These are phyloP conservation scores for Athalia rosae DNA, from an alignment of 2,888 invertebrate genomes.

Conservation along the genomic window DNA sequence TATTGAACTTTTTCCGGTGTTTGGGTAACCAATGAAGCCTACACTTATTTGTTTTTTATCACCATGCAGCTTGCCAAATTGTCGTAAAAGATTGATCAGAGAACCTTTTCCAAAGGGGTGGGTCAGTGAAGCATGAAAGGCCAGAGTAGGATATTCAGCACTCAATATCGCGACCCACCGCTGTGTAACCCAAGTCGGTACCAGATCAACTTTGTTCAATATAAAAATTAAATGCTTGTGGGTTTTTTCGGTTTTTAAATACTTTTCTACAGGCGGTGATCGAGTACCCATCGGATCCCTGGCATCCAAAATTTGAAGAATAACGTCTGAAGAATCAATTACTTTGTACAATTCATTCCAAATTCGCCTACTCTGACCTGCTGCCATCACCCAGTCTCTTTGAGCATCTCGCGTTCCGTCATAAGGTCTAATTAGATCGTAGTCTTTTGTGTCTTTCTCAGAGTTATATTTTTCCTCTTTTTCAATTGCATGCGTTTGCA, in stretches of 20 bases:
- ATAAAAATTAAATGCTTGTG: slow-evolving; percentile 98
- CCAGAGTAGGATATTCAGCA: slow-evolving; percentile 96
- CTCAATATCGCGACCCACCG: slow-evolving; percentile 97
- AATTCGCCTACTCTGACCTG: slow-evolving; percentile 96
- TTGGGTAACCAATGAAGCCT: slow-evolving; percentile 99
- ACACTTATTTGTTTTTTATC: slow-evolving; percentile 99
- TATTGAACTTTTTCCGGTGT: slow-evolving; percentile 98
- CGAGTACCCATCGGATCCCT: slow-evolving; percentile 98
- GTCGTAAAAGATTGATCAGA: slow-evolving; percentile 94
- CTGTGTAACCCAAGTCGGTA: slow-evolving; percentile 99
- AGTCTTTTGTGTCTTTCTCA: slow-evolving; percentile 82
- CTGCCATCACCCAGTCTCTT: slow-evolving; percentile 95
- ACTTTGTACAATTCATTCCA: slow-evolving; percentile 99
- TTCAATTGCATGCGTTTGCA: slow-evolving; percentile 84
- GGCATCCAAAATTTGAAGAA: slow-evolving; percentile 97
- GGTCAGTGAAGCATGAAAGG: slow-evolving; percentile 98
- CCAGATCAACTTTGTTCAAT: slow-evolving; percentile 96
- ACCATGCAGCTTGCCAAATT: slow-evolving; percentile 94
- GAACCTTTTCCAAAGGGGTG: slow-evolving; percentile 99
- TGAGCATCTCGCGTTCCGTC: slow-evolving; percentile 86
- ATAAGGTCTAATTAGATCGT: slow-evolving; percentile 88
- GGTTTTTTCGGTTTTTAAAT: slow-evolving; percentile 93
- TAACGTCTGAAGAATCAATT: slow-evolving; percentile 97
- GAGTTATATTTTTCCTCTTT: slow-evolving; percentile 86
- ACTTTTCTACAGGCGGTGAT: slow-evolving; percentile 91